Base-by-base conservation (phyloP, 2,888 invertebrate species). In the Drosophila leonis region DNA sequence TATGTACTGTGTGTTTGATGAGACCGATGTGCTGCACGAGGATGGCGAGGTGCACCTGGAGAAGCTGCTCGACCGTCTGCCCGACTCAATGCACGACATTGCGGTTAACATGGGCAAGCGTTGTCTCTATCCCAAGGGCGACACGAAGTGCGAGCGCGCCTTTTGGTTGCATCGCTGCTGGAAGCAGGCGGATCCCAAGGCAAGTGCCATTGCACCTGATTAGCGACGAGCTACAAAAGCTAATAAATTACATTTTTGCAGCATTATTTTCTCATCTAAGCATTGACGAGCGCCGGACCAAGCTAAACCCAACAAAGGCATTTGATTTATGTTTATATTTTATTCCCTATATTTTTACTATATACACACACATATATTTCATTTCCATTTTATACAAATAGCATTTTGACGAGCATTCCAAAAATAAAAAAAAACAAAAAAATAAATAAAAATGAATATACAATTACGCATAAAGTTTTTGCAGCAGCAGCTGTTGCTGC, bases 1-100 rank as follows among this genome's bases (percentile, higher is more conserved):
- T 64, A 93, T 93, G 93, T 92, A 93, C 77, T 93, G 93, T 76
- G 77, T 93, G 49, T 92, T 93, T 61, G 91, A 93, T 65, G 91
- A 93, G 78, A 86, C 91, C 59, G 84, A 90, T 33, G 91, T 93
- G 20, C 90, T 93, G 46, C 91, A 93, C 70, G 92, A 90, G 51
- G 91, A 92, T 56, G 93, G 93, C 24, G 92, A 93, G 73, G 91
- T 93, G 35, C 92, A 93, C 68, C 75, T 92, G 67, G 93, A 93
- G 61, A 92, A 91, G 56, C 69, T 93, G 27, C 90, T 88, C 39
- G 80, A 82, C 54, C 78, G 78, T n/a, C 31, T 93, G 1, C 92
- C 93, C 3, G 84, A 86, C 15, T 80, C 83, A 0, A 29, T 93
- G 68, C 90, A 89, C 60, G 91, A 92, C 15, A 82, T 92, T 63